Evolutionary conservation across 2,797 vertebrate genomes (phyloP), one percentile per base, ranked within the genome.

Genomic region (Galago senegalensis): DNA sequence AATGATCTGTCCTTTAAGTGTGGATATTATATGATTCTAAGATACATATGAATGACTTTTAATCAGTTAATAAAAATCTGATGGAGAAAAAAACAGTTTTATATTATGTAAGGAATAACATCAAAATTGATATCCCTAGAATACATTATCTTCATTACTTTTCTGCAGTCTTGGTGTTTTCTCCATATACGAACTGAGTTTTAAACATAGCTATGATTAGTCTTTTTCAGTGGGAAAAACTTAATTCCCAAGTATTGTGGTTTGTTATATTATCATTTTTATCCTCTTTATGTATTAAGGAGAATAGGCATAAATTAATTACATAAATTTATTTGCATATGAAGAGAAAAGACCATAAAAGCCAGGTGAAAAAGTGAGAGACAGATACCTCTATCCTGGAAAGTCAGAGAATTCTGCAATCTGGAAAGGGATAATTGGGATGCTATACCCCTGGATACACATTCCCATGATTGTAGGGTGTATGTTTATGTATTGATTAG

Each of bases 141-240:
- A 61, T 79, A n/a, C n/a, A 40, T 83, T 65, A 31, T 87, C 29
- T 94, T 43, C 72, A 56, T 89, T 84, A 73, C 21, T 67, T 89
- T 29, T 90, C 29, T 84, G 1, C 4, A 94, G 11, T 76, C 85
- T 75, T 77, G 18, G 10, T 79, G 2, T 92, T 88, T 91, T 97
- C 37, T 94, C 25, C 12, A 46, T 75, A 82, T 34, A 43, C 37
- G 43, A 88, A 79, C 46, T 92, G 20, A 85, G 76, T 43, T 93
- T 91, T 84, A 84, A 86, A 21, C 10, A 46, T 91, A 67, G 14
- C 31, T 67, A 7, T 83, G 43, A 27, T 43, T 85, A 77, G 34
- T 83, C 31, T 67, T 27, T 87, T 94, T 96, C 25, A 89, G 3
- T 63, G 77, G 2, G 76, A 95, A 92, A 89, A 87, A 29, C 17